Evolutionary conservation across 2,797 vertebrate species (phyloP), one percentile per base, ranked within the genome.

Genomic region (Acrossocheilus wenchowensis): DNA sequence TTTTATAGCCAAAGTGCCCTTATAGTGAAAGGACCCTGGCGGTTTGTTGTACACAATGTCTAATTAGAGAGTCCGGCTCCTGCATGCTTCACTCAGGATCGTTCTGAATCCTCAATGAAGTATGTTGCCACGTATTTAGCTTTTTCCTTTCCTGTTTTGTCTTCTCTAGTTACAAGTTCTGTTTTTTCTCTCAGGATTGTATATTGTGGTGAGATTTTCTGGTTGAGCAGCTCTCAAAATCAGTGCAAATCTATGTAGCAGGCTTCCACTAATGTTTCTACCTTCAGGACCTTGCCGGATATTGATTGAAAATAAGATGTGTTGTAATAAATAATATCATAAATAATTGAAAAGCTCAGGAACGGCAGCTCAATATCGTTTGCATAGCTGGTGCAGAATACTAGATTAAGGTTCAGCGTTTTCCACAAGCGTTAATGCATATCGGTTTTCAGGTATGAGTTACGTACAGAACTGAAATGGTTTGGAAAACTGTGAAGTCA

Each of bases 241-340:
- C 93, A 91, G 93, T 93, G 94, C 91, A 94, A 94, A 95, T 95
- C 94, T 93, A 94, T 95, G 94, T 94, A 94, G 92, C 94, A 93
- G 91, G 91, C 90, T 90, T 89, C 89, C 88, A 66, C 87, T 90
- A 89, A 91, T 81, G 89, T 86, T 90, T 89, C 92, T 88, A 90
- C 92, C 92, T 91, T 69, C 86, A 88, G 92, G 91, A 94, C 90
- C 89, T 90, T 93, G 93, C 90, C 86, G 89, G 77, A 92, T 94
- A 95, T 95, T 94, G 95, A 95, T 95, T 91, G 85, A 72, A 86
- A 92, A 81, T 50, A 75, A 64, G 68, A 73, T 73, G 64, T 52
- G 78, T 41, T 73, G 30, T 81, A 64, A 81, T 86, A 81, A 81
- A 86, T 75, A 81, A 81, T 75, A 21, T 86, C 90, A 91, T 95